phyloP scores from a whole-genome alignment of 1,140 invertebrate genomes.

The Coenobita brevimanus region DNA sequence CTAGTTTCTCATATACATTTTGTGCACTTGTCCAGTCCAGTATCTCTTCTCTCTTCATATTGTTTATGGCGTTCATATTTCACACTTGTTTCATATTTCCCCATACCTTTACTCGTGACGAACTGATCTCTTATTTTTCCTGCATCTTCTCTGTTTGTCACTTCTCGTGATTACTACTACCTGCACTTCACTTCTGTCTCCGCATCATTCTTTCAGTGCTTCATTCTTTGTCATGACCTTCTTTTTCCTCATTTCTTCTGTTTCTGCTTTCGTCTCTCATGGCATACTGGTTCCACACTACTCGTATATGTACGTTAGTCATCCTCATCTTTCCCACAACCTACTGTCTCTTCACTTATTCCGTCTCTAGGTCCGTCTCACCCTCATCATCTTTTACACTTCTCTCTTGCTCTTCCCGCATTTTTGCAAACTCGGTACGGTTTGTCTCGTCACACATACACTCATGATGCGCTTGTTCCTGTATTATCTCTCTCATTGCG shows the following conservation, averaged over 20 bases:
- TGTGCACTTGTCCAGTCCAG: too few relatives aligned
- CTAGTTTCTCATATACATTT: too few relatives aligned
- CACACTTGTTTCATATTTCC: background rate
- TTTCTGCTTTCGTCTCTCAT: too few relatives aligned
- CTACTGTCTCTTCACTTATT: background rate
- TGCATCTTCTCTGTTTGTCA: background rate
- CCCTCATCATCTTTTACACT: background rate
- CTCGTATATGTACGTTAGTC: too few relatives aligned
- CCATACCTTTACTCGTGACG: too few relatives aligned
- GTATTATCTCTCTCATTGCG: background rate
- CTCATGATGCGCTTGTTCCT: background rate
- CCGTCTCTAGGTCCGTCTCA: background rate
- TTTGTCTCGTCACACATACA: background rate
- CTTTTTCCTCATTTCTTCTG: background rate
- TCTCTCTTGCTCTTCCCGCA: background rate
- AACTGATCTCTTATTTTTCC: background rate
- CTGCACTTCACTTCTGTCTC: background rate
- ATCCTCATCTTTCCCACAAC: too few relatives aligned
- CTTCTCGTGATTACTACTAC: too few relatives aligned
- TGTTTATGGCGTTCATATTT: too few relatives aligned
- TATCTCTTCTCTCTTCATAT: too few relatives aligned
- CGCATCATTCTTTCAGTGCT: slow-evolving; percentile 16
- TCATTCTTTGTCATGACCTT: background rate
- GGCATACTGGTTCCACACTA: too few relatives aligned
- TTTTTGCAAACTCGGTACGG: background rate